Base-by-base conservation (phyloP, 2,797 vertebrate species). In the Vultur gryphus region DNA sequence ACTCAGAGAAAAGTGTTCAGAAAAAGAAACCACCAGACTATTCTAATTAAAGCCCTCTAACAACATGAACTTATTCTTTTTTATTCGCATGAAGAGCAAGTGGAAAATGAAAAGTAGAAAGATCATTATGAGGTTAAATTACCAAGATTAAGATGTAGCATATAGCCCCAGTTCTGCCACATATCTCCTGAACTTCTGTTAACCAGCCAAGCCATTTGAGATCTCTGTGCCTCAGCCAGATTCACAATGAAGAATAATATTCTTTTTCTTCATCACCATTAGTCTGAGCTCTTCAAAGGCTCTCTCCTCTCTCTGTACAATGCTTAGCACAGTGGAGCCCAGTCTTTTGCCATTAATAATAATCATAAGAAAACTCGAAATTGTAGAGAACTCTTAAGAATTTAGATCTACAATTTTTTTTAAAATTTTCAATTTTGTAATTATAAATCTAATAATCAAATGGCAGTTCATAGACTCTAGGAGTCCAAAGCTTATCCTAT, bases 331-430 rank as follows among this genome's bases (percentile, higher is more conserved):
- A 31, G 16, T 25, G 5, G 24, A 77, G 12, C 5, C 17, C 35
- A 46, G 25, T 9, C 16, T 71, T 87, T 41, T 31, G 17, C 10
- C 5, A 6, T 65, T 59, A 46, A 16, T 52, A 67, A 55, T 13
- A 46, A 41, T 31, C 3, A 43, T 49, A 11, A 52, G 39, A 69
- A 65, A 81, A 57, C 17, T 80, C 18, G 84, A 77, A 86, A 57
- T 31, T 2, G 0, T 35, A 55, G 13, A 72, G 4, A 37, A 41
- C 0, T 39, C 43, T n/a, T 29, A 39, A n/a, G 9, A 73, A 81
- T 52, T 37, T 11, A 28, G 21, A 39, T 23, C 10, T 16, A 11
- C 5, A 25, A 6, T 6, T 18, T 62, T 43, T 37, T 37, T 37
- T 37, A 9, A 9, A 7, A 5, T 55, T 55, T n/a, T 16, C 6